phyloP scores from a whole-genome alignment of 30 jellyfish, hydroid and myxozoan species.

The Mastigias papua region DNA sequence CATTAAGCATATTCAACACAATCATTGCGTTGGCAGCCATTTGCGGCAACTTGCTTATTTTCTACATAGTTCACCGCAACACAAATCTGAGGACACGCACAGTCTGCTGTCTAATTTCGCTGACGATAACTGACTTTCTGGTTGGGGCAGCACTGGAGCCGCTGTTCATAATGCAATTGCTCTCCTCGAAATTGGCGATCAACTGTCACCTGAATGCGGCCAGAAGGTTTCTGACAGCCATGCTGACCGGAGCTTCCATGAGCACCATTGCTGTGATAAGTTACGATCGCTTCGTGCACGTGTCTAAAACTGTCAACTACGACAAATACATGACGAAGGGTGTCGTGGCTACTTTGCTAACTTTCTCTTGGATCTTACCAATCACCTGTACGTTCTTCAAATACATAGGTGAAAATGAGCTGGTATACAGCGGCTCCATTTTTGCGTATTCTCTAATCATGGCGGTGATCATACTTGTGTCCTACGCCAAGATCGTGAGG shows the following conservation, averaged over 20 bases:
- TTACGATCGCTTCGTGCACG: slow-evolving; percentile 45
- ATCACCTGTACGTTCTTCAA: slow-evolving; percentile 10
- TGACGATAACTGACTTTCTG: slow-evolving; percentile 48
- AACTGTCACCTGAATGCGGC: slow-evolving; percentile 20
- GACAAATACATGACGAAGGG: slow-evolving; percentile 21
- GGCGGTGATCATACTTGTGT: slow-evolving; percentile 1
- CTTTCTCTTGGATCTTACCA: slow-evolving; percentile 39
- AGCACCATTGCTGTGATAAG: slow-evolving; percentile 40
- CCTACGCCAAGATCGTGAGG: slow-evolving; percentile 24
- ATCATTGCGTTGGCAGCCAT: slow-evolving; percentile 28
- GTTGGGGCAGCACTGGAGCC: slow-evolving; percentile 46
- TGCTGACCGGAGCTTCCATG: slow-evolving; percentile 56
- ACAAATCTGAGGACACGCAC: slow-evolving; percentile 53
- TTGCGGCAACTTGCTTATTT: slow-evolving; percentile 44
- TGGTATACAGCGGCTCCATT: slow-evolving; percentile 21
- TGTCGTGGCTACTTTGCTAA: slow-evolving; percentile 6
- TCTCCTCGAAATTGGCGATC: slow-evolving; percentile 19
- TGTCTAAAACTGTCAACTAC: slow-evolving; percentile 42
- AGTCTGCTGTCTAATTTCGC: slow-evolving; percentile 17
- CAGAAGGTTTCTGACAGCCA: slow-evolving; percentile 29
- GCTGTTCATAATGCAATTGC: slow-evolving; percentile 13
- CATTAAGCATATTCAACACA: slow-evolving; percentile 3
- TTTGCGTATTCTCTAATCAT: slow-evolving; percentile 2
- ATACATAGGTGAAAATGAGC: slow-evolving; percentile 22
- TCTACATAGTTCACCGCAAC: slow-evolving; percentile 18